Percentiles rank a stretch among this genome's conserved stretches.
Conservation (phyloP, 2,888 invertebrate species). For the Entomobrya multifasciata region DNA sequence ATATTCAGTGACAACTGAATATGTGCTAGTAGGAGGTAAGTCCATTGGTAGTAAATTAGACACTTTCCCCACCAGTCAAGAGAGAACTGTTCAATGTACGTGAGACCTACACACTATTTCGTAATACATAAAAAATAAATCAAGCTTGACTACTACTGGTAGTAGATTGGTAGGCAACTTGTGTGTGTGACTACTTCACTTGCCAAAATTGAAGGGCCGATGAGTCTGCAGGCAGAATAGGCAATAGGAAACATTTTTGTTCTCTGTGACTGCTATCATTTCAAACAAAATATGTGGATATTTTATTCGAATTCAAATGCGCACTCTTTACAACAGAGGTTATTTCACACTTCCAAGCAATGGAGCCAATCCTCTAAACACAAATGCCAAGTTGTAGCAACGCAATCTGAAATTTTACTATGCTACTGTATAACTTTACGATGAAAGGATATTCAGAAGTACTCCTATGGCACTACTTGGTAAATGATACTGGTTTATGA, state of each 20-base stretch:
- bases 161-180: too few species aligned
- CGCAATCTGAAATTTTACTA: background rate
- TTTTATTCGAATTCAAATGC: slow-evolving; percentile 26
- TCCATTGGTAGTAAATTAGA: background rate
- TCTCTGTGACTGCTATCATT: background rate
- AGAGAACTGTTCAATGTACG: background rate
- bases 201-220: slow-evolving; percentile 38
- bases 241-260: background rate
- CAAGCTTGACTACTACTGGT: slow-evolving; percentile 9
- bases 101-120: background rate
- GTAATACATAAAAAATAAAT: slow-evolving; percentile 42
- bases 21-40: background rate
- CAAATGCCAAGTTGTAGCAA: too few species aligned
- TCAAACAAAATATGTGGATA: slow-evolving; percentile 9
- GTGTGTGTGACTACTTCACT: slow-evolving; percentile 1
- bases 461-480: background rate
- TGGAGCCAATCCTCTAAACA: background rate
- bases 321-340: background rate
- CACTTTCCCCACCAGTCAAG: slow-evolving; percentile 1
- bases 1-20: background rate
- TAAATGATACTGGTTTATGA: slow-evolving; percentile 78
- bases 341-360: background rate
- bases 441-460: too few species aligned
- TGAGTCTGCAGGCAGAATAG: background rate
- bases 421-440: background rate